These are phyloP conservation scores for Falco cherrug DNA, from an alignment of 2,797 vertebrate genomes.

Conservation along the genomic window DNA sequence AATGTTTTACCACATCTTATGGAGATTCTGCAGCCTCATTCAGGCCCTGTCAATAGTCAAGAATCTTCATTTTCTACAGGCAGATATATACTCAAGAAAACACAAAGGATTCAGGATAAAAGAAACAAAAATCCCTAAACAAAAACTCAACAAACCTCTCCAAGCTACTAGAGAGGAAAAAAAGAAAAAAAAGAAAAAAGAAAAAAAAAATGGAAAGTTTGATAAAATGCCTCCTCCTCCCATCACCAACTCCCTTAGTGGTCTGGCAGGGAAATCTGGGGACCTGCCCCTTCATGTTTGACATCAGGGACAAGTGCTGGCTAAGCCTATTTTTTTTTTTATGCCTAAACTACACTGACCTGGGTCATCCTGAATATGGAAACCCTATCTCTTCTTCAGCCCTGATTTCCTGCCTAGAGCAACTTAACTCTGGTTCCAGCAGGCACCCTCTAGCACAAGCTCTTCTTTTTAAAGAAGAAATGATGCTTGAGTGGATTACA, in stretches of 20 bases:
- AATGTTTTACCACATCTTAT: neutral
- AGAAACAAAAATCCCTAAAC: neutral
- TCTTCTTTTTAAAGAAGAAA: neutral
- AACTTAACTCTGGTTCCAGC: neutral
- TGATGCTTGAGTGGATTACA: neutral
- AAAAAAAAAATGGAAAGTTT: neutral
- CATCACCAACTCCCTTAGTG: neutral
- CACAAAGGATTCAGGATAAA: neutral
- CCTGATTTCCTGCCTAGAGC: neutral
- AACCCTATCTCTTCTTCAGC: neutral
- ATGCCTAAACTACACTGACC: neutral
- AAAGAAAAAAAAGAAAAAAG: neutral
- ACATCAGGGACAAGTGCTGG: neutral
- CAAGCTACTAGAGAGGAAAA: neutral
- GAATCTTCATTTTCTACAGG: neutral
- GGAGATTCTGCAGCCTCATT: neutral
- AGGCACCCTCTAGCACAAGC: neutral
- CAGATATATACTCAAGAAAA: neutral
- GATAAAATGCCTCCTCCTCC: neutral
- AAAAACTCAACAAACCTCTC: neutral
- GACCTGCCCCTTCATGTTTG: neutral
- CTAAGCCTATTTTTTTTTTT: neutral
- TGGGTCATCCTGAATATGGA: neutral
- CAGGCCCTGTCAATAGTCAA: neutral
- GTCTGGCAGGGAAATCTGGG: neutral